Conservation (phyloP, 1,140 invertebrate genomes). For the Bombus breviceps region DNA sequence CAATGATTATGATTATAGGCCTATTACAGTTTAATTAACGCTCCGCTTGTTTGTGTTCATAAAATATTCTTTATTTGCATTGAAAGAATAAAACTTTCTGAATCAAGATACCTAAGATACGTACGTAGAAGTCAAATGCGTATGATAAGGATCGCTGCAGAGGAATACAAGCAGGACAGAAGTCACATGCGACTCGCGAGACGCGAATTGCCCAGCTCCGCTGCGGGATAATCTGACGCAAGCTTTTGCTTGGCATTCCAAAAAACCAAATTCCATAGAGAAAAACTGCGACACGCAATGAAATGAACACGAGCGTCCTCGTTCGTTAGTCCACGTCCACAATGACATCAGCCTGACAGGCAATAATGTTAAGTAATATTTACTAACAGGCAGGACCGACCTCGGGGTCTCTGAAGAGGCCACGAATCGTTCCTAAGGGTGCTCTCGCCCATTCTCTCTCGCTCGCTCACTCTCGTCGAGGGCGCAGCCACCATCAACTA, state of each 20-base stretch:
- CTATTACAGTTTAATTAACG: too few relatives aligned
- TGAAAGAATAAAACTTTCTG: too few relatives aligned
- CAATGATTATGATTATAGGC: too few relatives aligned
- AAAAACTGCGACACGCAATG: conserved; percentile 21
- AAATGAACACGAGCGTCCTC: conserved; percentile 20
- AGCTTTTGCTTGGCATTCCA: background rate
- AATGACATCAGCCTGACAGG: conserved; percentile 60
- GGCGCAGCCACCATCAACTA: conserved; percentile 66
- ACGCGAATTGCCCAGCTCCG: too few relatives aligned
- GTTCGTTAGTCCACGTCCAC: conserved; percentile 59
- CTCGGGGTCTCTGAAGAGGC: conserved; percentile 39
- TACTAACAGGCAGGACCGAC: conserved; percentile 59
- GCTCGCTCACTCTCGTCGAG: conserved; percentile 32
- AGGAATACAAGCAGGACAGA: too few relatives aligned
- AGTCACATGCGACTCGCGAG: too few relatives aligned
- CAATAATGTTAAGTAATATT: conserved; percentile 74
- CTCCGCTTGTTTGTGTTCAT: too few relatives aligned
- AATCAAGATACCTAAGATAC: too few relatives aligned
- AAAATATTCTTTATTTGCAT: too few relatives aligned
- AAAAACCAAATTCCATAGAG: background rate
- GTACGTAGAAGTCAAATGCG: too few relatives aligned
- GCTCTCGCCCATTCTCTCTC: conserved; percentile 11
- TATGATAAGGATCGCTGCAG: too few relatives aligned
- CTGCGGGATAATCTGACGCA: background rate
- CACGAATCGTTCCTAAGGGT: conserved; percentile 44